Conservation (phyloP, 2,113 vertebrate genomes). For the Tyrannus savana region DNA sequence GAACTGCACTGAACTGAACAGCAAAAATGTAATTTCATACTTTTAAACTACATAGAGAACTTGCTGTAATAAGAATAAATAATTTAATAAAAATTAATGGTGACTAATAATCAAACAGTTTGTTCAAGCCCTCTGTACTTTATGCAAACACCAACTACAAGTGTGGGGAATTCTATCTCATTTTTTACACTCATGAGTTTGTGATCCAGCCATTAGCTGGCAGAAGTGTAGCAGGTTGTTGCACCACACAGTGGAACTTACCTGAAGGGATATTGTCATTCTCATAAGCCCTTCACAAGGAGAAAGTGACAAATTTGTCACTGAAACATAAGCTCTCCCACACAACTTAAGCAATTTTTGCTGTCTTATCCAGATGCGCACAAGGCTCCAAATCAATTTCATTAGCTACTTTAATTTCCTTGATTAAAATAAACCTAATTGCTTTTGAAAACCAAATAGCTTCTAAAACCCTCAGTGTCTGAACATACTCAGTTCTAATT, state of each 20-base stretch:
- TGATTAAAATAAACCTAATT: neutral
- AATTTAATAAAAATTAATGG: neutral
- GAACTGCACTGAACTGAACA: neutral
- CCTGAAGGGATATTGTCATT: neutral
- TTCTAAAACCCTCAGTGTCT: neutral
- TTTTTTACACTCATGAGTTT: neutral
- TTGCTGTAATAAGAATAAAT: neutral
- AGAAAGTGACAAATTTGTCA: neutral
- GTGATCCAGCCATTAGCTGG: neutral
- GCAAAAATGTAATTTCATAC: neutral
- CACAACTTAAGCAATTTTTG: neutral
- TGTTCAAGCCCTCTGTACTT: neutral
- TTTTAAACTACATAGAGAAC: neutral
- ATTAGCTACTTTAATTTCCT: neutral
- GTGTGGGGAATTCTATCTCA: neutral
- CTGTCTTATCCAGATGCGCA: neutral
- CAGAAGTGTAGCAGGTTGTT: neutral
- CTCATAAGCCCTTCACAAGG: neutral
- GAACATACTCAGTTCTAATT: neutral
- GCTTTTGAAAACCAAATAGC: neutral
- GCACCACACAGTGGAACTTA: neutral
- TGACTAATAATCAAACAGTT: neutral
- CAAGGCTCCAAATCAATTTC: neutral
- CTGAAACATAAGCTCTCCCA: neutral
- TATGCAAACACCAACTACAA: neutral